Conservation (phyloP, 2,113 vertebrate genomes). For the Chamaea fasciata region DNA sequence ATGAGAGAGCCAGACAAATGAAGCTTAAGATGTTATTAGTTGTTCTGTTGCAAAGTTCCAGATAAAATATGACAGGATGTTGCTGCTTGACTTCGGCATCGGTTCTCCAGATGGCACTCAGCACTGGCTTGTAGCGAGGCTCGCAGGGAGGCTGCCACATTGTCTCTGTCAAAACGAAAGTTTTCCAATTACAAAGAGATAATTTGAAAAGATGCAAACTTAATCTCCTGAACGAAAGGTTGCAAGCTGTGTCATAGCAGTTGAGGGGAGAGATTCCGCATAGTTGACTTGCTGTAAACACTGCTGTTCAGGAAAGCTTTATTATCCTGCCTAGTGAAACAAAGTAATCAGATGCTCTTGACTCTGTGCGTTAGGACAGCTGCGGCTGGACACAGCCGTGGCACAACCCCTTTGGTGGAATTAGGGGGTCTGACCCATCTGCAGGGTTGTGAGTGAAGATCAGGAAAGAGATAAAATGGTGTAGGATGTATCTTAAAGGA, state of each 20-base stretch:
- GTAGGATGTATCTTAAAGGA: background rate
- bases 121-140: constrained; percentile 71
- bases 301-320: constrained; percentile 45
- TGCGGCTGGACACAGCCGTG: background rate
- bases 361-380: background rate
- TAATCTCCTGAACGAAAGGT: constrained; percentile 76
- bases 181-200: constrained; percentile 78
- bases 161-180: constrained; percentile 74
- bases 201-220: constrained; percentile 73
- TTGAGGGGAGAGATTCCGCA: constrained; percentile 61
- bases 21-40: constrained; percentile 74
- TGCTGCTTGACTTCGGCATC: constrained; percentile 58
- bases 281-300: constrained; percentile 68
- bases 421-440: background rate
- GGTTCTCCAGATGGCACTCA: constrained; percentile 77
- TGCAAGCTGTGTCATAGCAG: constrained; percentile 74
- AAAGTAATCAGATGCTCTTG: constrained; percentile 12
- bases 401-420: background rate
- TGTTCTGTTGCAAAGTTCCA: constrained; percentile 68
- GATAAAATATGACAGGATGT: constrained; percentile 73
- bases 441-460: background rate
- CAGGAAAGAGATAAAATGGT: background rate
- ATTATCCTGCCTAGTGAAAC: constrained; percentile 46
- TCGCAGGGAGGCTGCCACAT: constrained; percentile 74
- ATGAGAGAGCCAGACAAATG: constrained; percentile 69